Conservation (phyloP, 2,797 vertebrate genomes). For the Chrosomus eos region DNA sequence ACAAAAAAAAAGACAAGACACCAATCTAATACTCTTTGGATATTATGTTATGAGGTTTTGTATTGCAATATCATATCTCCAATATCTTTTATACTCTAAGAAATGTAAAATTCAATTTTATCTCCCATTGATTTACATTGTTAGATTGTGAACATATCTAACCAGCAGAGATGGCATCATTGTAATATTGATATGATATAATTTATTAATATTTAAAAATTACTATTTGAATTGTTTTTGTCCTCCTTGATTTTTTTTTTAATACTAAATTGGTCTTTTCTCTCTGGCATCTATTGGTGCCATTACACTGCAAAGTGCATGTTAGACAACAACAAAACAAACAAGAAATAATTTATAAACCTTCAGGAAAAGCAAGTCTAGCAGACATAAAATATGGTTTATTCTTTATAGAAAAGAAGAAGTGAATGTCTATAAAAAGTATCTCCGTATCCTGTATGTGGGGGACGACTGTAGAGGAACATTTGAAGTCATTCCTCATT, state of each 20-base stretch:
- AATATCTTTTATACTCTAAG: not conserved
- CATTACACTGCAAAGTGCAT: not conserved
- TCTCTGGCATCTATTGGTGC: not conserved
- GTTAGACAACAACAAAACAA: not conserved
- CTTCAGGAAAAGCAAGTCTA: not conserved
- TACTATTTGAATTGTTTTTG: not conserved
- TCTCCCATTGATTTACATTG: not conserved
- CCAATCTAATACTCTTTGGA: not conserved
- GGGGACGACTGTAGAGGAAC: not conserved
- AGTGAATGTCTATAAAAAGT: not conserved
- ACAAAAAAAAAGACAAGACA: not conserved
- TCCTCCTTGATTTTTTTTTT: not conserved
- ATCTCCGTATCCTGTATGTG: not conserved
- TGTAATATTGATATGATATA: not conserved
- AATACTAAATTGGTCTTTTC: not conserved
- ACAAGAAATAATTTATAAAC: not conserved
- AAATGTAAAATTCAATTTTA: not conserved
- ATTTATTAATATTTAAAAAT: not conserved
- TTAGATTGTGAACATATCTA: not conserved
- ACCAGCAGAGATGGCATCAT: not conserved
- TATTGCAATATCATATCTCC: not conserved
- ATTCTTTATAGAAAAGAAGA: not conserved
- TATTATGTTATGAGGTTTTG: not conserved
- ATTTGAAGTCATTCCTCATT: not conserved
- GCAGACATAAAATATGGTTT: not conserved